Evolutionary conservation across 1,140 invertebrate species (phyloP).

Genomic region (Aplysia californica): DNA sequence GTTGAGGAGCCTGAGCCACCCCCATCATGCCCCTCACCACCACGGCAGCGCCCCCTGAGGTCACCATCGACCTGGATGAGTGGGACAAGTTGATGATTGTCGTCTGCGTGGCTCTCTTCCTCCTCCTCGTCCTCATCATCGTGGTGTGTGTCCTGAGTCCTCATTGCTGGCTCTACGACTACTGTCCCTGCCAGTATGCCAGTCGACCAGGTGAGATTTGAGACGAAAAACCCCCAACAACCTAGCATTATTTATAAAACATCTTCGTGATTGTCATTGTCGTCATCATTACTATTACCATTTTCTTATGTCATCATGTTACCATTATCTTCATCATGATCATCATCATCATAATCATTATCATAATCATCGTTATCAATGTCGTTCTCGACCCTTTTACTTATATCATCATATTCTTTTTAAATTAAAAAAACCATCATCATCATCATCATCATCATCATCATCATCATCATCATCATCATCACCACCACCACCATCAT

Average conservation of each 20-base stretch:
- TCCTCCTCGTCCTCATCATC: slow-evolving; percentile 34
- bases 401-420: background rate
- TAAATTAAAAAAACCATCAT: background rate
- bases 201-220: slow-evolving; percentile 2
- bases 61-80: slow-evolving; percentile 30
- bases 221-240: no score
- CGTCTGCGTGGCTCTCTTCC: slow-evolving; percentile 30
- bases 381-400: background rate
- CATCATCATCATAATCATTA: no score
- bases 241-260: no score
- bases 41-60: background rate
- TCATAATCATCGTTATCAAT: no score
- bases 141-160: slow-evolving; percentile 42
- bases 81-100: slow-evolving; percentile 50
- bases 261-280: background rate
- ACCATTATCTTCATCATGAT: no score
- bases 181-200: slow-evolving; percentile 41
- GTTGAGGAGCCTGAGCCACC: no score
- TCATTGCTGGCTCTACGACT: slow-evolving; percentile 38
- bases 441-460: no score
- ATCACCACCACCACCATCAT: background rate
- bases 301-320: background rate
- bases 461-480: no score
- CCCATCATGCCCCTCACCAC: background rate
- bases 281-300: background rate